Evolutionary conservation across 2,113 vertebrate species (phyloP).

Genomic region (Capreolus pygargus): DNA sequence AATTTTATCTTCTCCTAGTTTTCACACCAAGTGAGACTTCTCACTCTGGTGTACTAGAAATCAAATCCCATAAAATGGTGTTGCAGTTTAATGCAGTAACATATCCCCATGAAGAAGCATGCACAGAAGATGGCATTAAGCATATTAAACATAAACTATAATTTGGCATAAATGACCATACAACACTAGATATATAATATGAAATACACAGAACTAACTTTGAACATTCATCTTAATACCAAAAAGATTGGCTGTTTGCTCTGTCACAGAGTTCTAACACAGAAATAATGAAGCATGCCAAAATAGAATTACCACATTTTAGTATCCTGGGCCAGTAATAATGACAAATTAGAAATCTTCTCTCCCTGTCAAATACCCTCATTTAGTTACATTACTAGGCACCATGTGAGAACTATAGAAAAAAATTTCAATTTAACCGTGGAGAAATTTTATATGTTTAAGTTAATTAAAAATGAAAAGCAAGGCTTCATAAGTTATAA

Average conservation of each 20-base stretch:
- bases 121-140: background rate
- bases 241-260: background rate
- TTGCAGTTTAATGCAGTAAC: background rate
- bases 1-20: background rate
- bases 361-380: background rate
- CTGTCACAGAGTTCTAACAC: background rate
- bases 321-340: background rate
- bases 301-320: background rate
- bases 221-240: background rate
- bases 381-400: background rate
- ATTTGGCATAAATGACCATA: background rate
- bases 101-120: background rate
- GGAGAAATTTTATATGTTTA: conserved; percentile 25
- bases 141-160: background rate
- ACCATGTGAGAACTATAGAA: background rate
- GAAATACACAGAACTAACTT: background rate
- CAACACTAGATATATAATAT: background rate
- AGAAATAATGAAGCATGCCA: background rate
- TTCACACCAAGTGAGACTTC: background rate
- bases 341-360: background rate
- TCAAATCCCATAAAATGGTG: background rate
- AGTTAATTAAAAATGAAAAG: conserved; percentile 60
- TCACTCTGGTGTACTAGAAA: background rate
- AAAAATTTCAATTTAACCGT: conserved; percentile 11
- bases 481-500: conserved; percentile 17